These are phyloP conservation scores for Adelognathus sp. DNA, from an alignment of 2,888 invertebrate genomes.

Conservation along the genomic window DNA sequence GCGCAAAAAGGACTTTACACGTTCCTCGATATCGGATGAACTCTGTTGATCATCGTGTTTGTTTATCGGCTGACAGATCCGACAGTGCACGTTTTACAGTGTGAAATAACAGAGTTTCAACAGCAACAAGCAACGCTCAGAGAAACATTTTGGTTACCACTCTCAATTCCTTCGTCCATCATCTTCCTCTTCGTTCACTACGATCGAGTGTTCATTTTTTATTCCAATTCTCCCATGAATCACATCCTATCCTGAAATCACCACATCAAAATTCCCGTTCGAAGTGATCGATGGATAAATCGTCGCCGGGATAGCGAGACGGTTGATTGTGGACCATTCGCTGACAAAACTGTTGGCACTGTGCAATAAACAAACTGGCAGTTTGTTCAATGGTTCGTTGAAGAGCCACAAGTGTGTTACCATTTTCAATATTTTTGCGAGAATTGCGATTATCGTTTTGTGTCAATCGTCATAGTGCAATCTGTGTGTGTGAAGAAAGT, in stretches of 20 bases:
- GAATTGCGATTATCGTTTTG: background rate
- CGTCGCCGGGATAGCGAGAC: conserved; percentile 28
- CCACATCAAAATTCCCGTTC: conserved; percentile 15
- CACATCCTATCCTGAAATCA: conserved; percentile 7
- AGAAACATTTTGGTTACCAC: background rate
- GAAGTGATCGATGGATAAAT: conserved; percentile 43
- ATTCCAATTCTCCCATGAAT: conserved; percentile 27
- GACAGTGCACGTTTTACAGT: background rate
- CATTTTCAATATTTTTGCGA: background rate
- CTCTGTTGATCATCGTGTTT: background rate
- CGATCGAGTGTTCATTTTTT: too few species aligned
- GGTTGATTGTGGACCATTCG: conserved; percentile 6
- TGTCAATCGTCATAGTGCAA: conserved; percentile 33
- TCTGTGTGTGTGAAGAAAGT: conserved; percentile 37
- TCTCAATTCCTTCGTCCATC: background rate
- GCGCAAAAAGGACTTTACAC: conserved; percentile 8
- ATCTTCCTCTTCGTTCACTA: background rate
- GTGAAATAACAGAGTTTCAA: background rate
- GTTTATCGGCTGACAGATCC: background rate
- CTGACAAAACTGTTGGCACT: background rate
- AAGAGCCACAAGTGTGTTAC: conserved; percentile 12
- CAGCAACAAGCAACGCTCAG: background rate
- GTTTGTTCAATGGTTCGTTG: background rate
- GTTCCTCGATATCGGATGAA: background rate
- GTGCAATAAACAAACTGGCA: background rate